Conservation (phyloP, 2,797 vertebrate species). For the Hemitrygon akajei region DNA sequence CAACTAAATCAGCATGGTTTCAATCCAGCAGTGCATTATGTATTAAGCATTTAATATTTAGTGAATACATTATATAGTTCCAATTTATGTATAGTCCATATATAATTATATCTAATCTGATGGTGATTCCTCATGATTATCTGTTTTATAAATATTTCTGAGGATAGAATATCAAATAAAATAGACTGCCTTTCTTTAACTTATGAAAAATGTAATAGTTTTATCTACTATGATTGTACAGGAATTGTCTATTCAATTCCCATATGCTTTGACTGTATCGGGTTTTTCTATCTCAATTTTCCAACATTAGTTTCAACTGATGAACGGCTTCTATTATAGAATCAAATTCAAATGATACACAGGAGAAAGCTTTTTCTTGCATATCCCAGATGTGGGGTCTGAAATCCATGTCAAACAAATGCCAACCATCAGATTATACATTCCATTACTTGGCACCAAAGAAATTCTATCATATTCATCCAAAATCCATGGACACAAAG, state of each 20-base stretch:
- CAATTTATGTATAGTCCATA: neutral
- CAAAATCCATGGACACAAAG: neutral
- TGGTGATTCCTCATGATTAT: neutral
- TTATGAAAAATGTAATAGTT: neutral
- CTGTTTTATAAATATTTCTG: neutral
- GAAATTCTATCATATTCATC: neutral
- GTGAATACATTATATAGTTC: neutral
- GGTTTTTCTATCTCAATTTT: neutral
- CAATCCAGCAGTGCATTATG: neutral
- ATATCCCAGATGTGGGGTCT: neutral
- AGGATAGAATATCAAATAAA: neutral
- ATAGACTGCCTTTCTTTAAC: neutral
- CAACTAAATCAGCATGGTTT: neutral
- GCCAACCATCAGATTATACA: neutral
- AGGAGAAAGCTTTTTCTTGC: neutral
- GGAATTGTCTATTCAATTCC: neutral
- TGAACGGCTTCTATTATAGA: neutral
- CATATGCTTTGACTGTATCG: neutral
- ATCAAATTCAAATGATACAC: neutral
- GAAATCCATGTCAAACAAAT: neutral
- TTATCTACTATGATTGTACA: neutral
- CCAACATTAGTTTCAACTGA: neutral
- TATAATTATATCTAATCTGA: neutral
- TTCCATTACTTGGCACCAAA: neutral
- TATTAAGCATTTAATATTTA: neutral